Base-by-base conservation (phyloP, 2,113 vertebrate species). In the Chrysochloris asiatica region DNA sequence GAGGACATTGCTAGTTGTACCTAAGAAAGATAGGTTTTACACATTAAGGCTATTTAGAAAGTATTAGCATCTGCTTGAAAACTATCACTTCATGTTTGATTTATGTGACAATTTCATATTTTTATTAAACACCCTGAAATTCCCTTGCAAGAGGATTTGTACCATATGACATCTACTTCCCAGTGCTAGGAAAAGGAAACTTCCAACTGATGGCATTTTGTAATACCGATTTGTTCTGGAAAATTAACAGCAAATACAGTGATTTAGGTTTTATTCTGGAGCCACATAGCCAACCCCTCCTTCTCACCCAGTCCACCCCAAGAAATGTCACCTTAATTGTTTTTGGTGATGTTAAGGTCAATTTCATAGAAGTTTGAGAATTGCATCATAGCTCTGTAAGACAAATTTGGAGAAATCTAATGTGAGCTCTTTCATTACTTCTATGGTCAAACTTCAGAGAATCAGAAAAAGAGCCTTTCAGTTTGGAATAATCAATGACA, bases 41-140 rank as follows among this genome's bases (percentile, higher is more conserved):
- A 2, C 12, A 75, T 12, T 21, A 72, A 89, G 1, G 6, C 78
- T 89, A 56, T 47, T 8, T 38, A 50, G 38, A 56, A 85, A 50
- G 28, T 78, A 81, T 59, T 92, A 82, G 8, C 52, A 83, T 63
- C 72, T 45, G 19, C n/a, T 8, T 24, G 24, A 0, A 80, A n/a
- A n/a, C 36, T 43, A 52, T 54, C 22, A 80, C 24, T 83, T 75
- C 59, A 56, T 67, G 19, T 79, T 63, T 77, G 45, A 89, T 54
- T 77, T 92, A 50, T 77, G 36, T 50, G 65, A 86, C 80, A 83
- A 65, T 59, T 94, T 80, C 21, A 43, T 90, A 90, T 89, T 82
- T 86, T 83, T 86, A 83, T 80, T 71, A 85, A 87, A 73, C 0
- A 82, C 10, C 24, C 41, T 73, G 52, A 82, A 86, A 72, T 52